These are phyloP conservation scores for Zelleria hepariella DNA, from an alignment of 2,888 invertebrate species.

Conservation along the genomic window DNA sequence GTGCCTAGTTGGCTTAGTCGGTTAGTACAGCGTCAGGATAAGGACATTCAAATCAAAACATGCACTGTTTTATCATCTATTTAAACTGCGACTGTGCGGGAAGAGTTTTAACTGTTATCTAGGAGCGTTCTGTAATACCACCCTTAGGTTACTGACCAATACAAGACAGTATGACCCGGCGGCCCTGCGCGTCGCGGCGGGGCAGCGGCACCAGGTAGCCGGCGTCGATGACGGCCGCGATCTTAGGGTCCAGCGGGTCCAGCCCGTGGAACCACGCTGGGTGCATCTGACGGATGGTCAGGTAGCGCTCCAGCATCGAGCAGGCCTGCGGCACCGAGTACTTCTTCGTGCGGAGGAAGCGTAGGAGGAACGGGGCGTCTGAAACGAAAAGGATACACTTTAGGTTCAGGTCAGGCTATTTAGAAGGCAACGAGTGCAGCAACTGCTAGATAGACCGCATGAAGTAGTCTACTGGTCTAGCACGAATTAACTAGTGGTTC, in stretches of 20 bases:
- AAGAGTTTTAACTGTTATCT: not conserved
- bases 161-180: slow-evolving; percentile 83
- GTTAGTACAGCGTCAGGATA: no score
- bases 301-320: slow-evolving; percentile 88
- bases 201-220: slow-evolving; percentile 84
- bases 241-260: slow-evolving; percentile 82
- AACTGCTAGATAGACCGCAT: no score
- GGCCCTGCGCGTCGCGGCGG: slow-evolving; percentile 81
- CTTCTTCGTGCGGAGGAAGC: slow-evolving; percentile 90
- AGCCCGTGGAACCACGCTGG: slow-evolving; percentile 89
- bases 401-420: no score
- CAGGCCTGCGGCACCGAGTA: slow-evolving; percentile 89
- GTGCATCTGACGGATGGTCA: slow-evolving; percentile 86
- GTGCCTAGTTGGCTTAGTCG: no score
- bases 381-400: slow-evolving; percentile 18
- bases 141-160: slow-evolving; percentile 69
- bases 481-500: no score
- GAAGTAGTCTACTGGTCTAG: no score
- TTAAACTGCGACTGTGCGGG: no score
- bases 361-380: slow-evolving; percentile 85
- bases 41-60: no score
- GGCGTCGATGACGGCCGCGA: slow-evolving; percentile 84
- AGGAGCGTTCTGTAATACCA: not conserved
- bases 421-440: no score
- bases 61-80: no score